Evolutionary conservation across 1,140 invertebrate species (phyloP).

Genomic region (Caligus rogercresseyi): DNA sequence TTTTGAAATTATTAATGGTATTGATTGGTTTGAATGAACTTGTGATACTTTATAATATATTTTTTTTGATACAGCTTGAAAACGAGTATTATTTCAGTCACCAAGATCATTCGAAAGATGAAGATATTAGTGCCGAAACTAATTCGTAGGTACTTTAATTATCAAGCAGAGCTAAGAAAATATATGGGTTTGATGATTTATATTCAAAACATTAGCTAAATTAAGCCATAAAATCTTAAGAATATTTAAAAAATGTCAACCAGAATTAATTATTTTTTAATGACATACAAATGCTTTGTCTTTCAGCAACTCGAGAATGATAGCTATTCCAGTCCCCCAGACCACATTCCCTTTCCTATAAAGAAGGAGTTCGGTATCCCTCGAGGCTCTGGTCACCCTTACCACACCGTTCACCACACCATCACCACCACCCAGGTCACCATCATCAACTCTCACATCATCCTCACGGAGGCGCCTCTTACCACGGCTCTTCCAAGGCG

Average conservation of each 20-base stretch:
- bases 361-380: slow-evolving; percentile 12
- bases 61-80: no score
- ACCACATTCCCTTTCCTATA: slow-evolving; percentile 6
- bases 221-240: not conserved
- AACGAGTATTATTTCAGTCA: no score
- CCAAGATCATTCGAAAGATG: no score
- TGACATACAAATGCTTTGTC: not conserved
- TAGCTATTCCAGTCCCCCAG: not conserved
- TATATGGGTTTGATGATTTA: no score
- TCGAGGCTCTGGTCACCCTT: slow-evolving; percentile 1
- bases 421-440: not conserved
- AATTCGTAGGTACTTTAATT: no score
- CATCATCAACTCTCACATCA: not conserved
- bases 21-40: no score
- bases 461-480: not conserved
- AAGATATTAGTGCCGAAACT: no score
- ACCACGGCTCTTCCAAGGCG: not conserved
- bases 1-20: no score
- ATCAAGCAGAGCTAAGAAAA: no score
- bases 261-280: not conserved
- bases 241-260: not conserved
- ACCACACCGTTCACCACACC: slow-evolving; percentile 1
- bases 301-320: not conserved
- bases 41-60: no score
- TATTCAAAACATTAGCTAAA: not conserved